These are phyloP conservation scores for Limnodromus scolopaceus DNA, from an alignment of 2,797 vertebrate genomes.

Conservation along the genomic window DNA sequence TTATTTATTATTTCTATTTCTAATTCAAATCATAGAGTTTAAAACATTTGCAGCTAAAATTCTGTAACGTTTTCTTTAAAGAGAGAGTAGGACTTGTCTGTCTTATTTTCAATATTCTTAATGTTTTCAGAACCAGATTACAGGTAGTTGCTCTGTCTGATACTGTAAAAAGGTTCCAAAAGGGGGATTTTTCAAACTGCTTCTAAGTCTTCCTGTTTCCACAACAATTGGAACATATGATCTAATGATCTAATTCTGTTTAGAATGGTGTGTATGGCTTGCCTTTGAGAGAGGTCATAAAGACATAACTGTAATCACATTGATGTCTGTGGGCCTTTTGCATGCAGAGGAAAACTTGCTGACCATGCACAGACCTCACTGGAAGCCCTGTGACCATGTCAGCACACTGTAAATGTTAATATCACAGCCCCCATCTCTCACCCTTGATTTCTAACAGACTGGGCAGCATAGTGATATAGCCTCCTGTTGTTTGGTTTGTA, in stretches of 20 bases:
- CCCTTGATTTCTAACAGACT: background rate
- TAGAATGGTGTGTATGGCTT: background rate
- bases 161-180: background rate
- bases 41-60: background rate
- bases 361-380: background rate
- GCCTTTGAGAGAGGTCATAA: background rate
- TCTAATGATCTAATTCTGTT: background rate
- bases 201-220: background rate
- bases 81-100: background rate
- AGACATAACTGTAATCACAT: background rate
- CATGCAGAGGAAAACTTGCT: background rate
- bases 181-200: background rate
- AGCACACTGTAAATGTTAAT: background rate
- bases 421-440: background rate
- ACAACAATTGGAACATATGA: background rate
- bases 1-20: slow-evolving; percentile 23
- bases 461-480: background rate
- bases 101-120: background rate
- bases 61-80: background rate
- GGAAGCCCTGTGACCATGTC: background rate
- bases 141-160: background rate
- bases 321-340: rapidly evolving
- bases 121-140: background rate
- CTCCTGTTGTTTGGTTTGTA: background rate
- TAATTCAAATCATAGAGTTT: background rate